Percentiles rank a stretch among this genome's conserved stretches.
phyloP scores from a whole-genome alignment of 2,113 vertebrate genomes.

The Vidua macroura region DNA sequence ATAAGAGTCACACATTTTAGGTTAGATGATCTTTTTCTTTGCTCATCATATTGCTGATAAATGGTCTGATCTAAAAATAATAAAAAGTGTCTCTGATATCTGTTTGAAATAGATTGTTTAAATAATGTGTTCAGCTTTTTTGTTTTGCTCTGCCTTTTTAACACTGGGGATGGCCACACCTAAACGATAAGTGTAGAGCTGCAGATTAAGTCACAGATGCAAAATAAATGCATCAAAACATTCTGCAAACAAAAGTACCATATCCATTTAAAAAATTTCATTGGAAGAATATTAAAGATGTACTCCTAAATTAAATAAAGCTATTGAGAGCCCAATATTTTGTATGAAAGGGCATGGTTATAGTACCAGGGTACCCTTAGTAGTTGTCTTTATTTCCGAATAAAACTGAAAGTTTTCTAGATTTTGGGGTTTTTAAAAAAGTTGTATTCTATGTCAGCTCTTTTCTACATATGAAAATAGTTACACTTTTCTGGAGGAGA shows the following conservation, averaged over 20 bases:
- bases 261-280: slow-evolving; percentile 3
- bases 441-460: background rate
- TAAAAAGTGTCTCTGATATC: slow-evolving; percentile 44
- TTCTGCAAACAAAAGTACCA: slow-evolving; percentile 30
- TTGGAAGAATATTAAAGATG: background rate
- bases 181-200: background rate
- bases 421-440: no score
- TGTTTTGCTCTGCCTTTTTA: slow-evolving; percentile 36
- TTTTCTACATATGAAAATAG: background rate
- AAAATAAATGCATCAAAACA: slow-evolving; percentile 27
- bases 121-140: slow-evolving; percentile 41
- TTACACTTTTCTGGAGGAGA: background rate
- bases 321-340: background rate
- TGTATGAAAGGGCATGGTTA: background rate
- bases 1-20: slow-evolving; percentile 29
- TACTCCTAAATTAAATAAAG: background rate
- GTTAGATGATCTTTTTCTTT: slow-evolving; percentile 47
- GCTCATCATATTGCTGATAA: slow-evolving; percentile 46
- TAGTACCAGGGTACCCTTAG: background rate
- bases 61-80: slow-evolving; percentile 62
- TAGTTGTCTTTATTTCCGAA: background rate
- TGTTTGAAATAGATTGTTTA: slow-evolving; percentile 57
- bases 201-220: slow-evolving; percentile 35
- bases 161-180: background rate
- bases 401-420: background rate